These are phyloP conservation scores for Poecilia picta DNA, from an alignment of 2,797 vertebrate species.

Conservation along the genomic window DNA sequence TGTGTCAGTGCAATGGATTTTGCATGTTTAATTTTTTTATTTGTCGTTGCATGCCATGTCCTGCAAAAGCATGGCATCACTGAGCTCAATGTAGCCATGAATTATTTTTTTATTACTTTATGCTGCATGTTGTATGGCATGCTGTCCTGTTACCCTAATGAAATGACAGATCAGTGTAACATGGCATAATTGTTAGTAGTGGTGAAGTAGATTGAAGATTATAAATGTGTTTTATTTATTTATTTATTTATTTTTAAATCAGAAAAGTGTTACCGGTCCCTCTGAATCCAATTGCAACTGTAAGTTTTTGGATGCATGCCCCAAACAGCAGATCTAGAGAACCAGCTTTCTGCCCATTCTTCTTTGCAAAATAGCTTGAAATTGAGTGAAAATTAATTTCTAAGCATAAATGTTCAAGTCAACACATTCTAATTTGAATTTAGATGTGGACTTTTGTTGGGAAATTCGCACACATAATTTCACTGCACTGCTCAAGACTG, in stretches of 20 bases:
- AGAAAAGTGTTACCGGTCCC: background rate
- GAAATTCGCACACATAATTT: background rate
- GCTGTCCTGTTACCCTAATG: background rate
- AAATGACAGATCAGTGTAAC: background rate
- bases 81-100: background rate
- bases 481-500: background rate
- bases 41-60: background rate
- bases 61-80: background rate
- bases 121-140: background rate
- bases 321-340: background rate
- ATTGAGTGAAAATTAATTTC: background rate
- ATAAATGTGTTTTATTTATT: too few species aligned
- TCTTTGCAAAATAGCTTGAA: background rate
- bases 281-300: background rate
- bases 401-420: background rate
- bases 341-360: background rate
- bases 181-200: background rate
- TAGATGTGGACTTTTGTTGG: background rate
- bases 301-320: background rate
- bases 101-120: background rate
- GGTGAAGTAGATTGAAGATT: background rate
- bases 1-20: background rate
- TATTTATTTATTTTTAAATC: background rate
- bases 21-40: background rate
- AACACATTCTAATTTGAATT: background rate